Base-by-base conservation (phyloP, 2,888 invertebrate genomes). In the Lissonota sp. region DNA sequence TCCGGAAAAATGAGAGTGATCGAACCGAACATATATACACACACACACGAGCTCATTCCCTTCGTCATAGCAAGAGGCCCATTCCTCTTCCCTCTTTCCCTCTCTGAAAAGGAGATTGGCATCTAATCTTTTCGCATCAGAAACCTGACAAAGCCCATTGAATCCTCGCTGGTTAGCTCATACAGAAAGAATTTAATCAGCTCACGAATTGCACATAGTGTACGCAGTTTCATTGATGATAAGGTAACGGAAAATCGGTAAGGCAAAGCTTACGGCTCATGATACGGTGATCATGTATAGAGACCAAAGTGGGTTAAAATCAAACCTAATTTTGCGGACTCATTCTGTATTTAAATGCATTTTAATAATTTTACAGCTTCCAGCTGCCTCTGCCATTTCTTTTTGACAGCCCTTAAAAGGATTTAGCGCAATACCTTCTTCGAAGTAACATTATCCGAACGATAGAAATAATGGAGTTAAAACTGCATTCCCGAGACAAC, bases 51-150 rank as follows among this genome's bases (percentile, higher is more conserved):
- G 26, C 26, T 26, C 26, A 26, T 26, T 26, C 26, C 26, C 3
- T 26, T 26, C 26, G 1, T 3, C 26, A 26, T 26, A 26, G 26
- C 26, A 26, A 26, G 26, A 12, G 58, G 10, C 14, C 57, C 66
- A 26, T 62, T 40, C 46, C 64, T 49, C 42, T 46, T 63, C 64
- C 16, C 8, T 63, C 64, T 26, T 26, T 73, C 63, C 16, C 40
- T 67, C 71, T 39, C 60, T 70, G 63, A 75, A 72, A 80, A 79
- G 26, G 79, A 77, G 81, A 87, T 84, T 80, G 81, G 66, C 82
- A 77, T 84, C 80, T 83, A 84, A 87, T 86, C 84, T 85, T 76
- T 58, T 79, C 80, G 75, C 84, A 84, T 88, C 83, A 83, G 84
- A 80, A 86, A 80, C 82, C 67, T 79, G 73, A 84, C 79, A 84